These are phyloP conservation scores for Aelia acuminata DNA, from an alignment of 2,888 invertebrate genomes.

Conservation along the genomic window DNA sequence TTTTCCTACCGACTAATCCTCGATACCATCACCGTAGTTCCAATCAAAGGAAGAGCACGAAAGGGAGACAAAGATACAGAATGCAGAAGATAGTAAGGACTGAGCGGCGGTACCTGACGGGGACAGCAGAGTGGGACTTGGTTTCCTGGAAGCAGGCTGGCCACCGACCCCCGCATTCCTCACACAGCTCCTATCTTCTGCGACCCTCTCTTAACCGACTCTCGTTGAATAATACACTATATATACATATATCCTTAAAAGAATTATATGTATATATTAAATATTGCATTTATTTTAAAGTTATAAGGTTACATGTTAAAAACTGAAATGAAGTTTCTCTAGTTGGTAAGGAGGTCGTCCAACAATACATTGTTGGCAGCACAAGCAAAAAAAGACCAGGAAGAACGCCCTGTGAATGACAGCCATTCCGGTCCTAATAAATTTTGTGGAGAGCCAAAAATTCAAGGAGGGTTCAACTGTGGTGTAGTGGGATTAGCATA, in stretches of 20 bases:
- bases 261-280: not conserved
- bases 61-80: not conserved
- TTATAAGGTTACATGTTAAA: not conserved
- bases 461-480: too few relatives aligned
- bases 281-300: too few relatives aligned
- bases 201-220: not conserved
- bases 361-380: too few relatives aligned
- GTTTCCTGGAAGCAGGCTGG: slow-evolving; percentile 54
- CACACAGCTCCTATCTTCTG: slow-evolving; percentile 26
- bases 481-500: too few relatives aligned
- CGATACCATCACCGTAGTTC: not conserved
- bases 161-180: slow-evolving; percentile 50
- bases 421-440: too few relatives aligned
- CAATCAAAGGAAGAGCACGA: not conserved
- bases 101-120: not conserved
- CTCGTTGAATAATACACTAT: not conserved
- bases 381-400: too few relatives aligned
- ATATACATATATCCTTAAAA: not conserved
- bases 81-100: not conserved
- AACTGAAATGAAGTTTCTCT: not conserved
- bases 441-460: too few relatives aligned
- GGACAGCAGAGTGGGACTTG: slow-evolving; percentile 46
- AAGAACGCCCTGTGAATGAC: too few relatives aligned
- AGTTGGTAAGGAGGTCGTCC: not conserved
- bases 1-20: not conserved